Evolutionary conservation across 2,113 vertebrate species (phyloP).

Genomic region (Eublepharis macularius): DNA sequence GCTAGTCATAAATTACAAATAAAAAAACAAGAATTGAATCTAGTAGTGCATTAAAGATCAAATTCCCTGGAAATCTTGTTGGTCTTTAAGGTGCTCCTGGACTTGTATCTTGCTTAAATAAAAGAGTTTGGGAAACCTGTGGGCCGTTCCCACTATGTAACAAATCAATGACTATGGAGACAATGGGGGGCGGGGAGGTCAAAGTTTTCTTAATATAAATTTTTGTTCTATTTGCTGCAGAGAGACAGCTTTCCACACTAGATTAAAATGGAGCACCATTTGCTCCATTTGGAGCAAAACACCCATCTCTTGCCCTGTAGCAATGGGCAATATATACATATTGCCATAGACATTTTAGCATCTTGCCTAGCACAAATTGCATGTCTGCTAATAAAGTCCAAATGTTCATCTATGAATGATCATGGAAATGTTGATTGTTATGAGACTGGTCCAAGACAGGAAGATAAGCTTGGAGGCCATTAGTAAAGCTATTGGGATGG

Average conservation of each 20-base stretch:
- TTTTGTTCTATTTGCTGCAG: background rate
- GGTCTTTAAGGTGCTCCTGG: too few species aligned
- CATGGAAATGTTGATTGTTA: background rate
- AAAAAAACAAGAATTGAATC: too few species aligned
- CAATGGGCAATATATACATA: background rate
- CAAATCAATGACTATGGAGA: background rate
- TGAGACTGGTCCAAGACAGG: background rate
- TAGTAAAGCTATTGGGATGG: background rate
- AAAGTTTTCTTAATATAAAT: background rate
- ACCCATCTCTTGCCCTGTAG: background rate
- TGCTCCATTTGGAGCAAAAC: background rate
- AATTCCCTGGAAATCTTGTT: too few species aligned
- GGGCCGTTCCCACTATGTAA: background rate
- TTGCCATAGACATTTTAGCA: background rate
- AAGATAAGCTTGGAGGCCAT: background rate
- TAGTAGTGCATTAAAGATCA: too few species aligned
- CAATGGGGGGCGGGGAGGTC: background rate
- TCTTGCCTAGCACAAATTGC: background rate
- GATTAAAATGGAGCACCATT: background rate
- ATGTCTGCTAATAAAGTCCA: background rate
- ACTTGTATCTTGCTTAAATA: too few species aligned
- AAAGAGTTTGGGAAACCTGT: background rate
- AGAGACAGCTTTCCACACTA: background rate
- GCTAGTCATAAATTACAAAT: background rate
- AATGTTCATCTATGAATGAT: background rate